These are phyloP conservation scores for Sturnira hondurensis DNA, from an alignment of 2,113 vertebrate species.

Conservation along the genomic window DNA sequence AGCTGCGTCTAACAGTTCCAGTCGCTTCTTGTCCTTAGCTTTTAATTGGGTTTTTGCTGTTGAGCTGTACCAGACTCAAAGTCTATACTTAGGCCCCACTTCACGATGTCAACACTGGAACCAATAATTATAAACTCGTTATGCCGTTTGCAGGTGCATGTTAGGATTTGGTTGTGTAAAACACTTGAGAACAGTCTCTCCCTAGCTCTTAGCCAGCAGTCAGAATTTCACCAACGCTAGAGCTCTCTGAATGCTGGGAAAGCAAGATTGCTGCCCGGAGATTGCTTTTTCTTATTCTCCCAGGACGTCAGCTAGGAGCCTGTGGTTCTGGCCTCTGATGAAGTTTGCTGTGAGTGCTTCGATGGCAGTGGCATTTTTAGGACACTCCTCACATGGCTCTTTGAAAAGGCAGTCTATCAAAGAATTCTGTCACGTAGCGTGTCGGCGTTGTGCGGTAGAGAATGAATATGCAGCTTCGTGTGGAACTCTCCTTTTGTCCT, in stretches of 20 bases:
- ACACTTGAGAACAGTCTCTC: not conserved
- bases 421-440: not conserved
- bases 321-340: conserved; percentile 41
- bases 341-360: not conserved
- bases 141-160: conserved; percentile 29
- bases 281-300: conserved; percentile 9
- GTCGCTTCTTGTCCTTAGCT: not conserved
- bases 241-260: not conserved
- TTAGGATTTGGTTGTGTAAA: conserved; percentile 45
- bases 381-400: not conserved
- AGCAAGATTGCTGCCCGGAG: not conserved
- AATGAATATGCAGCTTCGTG: not conserved
- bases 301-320: not conserved
- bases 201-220: conserved; percentile 10
- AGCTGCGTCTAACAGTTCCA: not conserved
- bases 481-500: not conserved
- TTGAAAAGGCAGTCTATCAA: not conserved
- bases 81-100: not conserved
- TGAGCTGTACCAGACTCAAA: not conserved
- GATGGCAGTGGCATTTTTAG: not conserved
- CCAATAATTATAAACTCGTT: conserved; percentile 16
- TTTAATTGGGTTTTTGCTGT: not conserved
- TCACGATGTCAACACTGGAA: conserved; percentile 28
- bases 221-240: not conserved
- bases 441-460: not conserved